phyloP scores from a whole-genome alignment of 2,888 invertebrate species.

The Tyria jacobaeae region DNA sequence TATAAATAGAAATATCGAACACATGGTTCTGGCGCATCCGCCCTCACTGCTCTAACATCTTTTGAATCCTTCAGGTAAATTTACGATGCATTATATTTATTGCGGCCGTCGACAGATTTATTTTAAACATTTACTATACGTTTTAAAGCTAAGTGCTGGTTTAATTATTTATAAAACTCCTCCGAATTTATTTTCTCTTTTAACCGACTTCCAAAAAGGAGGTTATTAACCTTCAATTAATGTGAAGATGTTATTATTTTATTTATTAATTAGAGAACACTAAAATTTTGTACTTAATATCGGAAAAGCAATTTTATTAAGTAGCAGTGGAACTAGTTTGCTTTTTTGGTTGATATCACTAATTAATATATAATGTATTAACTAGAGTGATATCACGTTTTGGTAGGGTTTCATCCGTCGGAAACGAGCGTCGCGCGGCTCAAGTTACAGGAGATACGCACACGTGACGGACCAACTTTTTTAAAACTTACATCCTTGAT shows the following conservation, averaged over 20 bases:
- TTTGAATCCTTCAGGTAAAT: conserved; percentile 38
- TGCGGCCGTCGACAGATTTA: conserved; percentile 27
- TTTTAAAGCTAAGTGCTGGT: conserved; percentile 1
- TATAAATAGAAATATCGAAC: conserved; percentile 66
- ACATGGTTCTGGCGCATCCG: conserved; percentile 63
- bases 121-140: conserved; percentile 19
- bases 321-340: conserved; percentile 27
- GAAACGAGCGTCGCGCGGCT: conserved; percentile 71
- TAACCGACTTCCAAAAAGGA: too few relatives aligned
- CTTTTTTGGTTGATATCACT: too few relatives aligned
- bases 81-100: conserved; percentile 30
- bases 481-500: conserved; percentile 63
- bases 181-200: too few relatives aligned
- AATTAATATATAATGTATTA: too few relatives aligned
- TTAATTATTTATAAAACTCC: background rate
- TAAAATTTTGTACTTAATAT: too few relatives aligned
- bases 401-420: conserved; percentile 73
- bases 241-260: too few relatives aligned
- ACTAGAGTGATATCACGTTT: conserved; percentile 51
- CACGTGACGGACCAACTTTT: conserved; percentile 75
- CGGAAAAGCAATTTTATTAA: background rate
- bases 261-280: too few relatives aligned
- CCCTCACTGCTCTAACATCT: conserved; percentile 24
- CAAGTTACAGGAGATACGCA: conserved; percentile 65
- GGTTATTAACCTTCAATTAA: too few relatives aligned